phyloP scores from a whole-genome alignment of 92 coral and sea anemone genomes.

The Epizoanthus scotinus region DNA sequence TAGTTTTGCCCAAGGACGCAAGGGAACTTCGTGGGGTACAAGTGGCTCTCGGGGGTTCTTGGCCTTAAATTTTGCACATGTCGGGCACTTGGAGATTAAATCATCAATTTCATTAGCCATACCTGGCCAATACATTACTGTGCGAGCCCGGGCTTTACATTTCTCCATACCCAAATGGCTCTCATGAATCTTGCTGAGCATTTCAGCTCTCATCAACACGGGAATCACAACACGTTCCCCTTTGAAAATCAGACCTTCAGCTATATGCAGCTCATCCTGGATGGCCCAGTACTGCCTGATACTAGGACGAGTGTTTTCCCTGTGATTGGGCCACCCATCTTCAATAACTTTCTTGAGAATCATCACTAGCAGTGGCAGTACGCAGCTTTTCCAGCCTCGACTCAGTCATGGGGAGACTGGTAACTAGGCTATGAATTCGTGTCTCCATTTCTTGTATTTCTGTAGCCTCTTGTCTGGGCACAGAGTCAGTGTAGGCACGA shows the following conservation, averaged over 20 bases:
- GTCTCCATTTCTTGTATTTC: too few relatives aligned
- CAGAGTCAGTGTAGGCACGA: conserved; percentile 25
- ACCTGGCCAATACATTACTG: conserved; percentile 46
- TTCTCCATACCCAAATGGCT: conserved; percentile 35
- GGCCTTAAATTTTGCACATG: conserved; percentile 39
- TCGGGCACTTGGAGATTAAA: conserved; percentile 26
- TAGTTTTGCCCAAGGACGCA: conserved; percentile 49
- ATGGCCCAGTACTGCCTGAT: conserved; percentile 37
- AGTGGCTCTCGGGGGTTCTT: conserved; percentile 44
- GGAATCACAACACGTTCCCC: conserved; percentile 48
- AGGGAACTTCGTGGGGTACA: conserved; percentile 37
- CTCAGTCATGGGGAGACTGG: conserved; percentile 11
- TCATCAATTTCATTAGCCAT: conserved; percentile 48
- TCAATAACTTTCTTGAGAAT: conserved; percentile 28
- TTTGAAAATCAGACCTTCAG: conserved; percentile 42
- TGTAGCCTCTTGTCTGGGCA: conserved; percentile 11
- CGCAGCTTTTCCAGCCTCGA: conserved; percentile 19
- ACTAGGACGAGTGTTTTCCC: conserved; percentile 5
- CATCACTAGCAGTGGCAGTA: conserved; percentile 31
- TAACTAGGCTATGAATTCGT: conserved; percentile 29
- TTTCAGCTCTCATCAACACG: conserved; percentile 23
- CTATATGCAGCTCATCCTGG: conserved; percentile 24
- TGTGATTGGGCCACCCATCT: conserved; percentile 35
- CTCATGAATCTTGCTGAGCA: conserved; percentile 28
- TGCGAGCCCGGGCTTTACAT: conserved; percentile 20